Evolutionary conservation across 2,113 vertebrate species (phyloP), one percentile per base, ranked within the genome.

Genomic region (Oophaga pumilio): DNA sequence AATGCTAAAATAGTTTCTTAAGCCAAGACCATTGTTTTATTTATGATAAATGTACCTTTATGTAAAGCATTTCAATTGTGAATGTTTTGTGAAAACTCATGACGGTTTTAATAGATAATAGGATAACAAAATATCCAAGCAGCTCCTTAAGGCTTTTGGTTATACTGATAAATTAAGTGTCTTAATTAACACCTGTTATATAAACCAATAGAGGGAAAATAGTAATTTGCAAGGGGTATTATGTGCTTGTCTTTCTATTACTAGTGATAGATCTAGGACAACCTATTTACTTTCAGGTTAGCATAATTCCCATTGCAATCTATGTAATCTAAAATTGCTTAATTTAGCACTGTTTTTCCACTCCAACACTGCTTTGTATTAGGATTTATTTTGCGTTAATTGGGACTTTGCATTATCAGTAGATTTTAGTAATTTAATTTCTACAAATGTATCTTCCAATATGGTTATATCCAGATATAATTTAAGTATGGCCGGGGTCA

Each of bases 81-180:
- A 15, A 50, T 66, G 4, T 68, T 24, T 8, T 4, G 22, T 71
- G 18, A 22, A 64, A 43, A 10, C 7, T 22, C 26, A 13, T 81
- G 57, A 62, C 26, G 5, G 15, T 43, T 43, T 15, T 5, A 43
- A 18, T 62, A 60, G 12, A 8, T 14, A 13, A 20, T 18, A 10
- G 10, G 17, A 49, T n/a, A 10, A 60, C 0, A 17, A 66, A n/a
- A 4, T 80, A 50, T 81, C 22, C 64, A 81, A 33, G 4, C 13
- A 43, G 59, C 53, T 28, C 59, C 33, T 81, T 22, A 64, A 81
- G 79, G 59, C 14, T 49, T 49, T 43, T 20, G 26, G 26, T 81
- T 81, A 81, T 62, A 81, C 79, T 43, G 59, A 81, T 81, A 81
- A 81, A 81, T 15, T 80, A 15, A 43, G 33, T n/a, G 14, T 49